These are phyloP conservation scores for Andrena camellia DNA, from an alignment of 2,888 invertebrate species.

Conservation along the genomic window DNA sequence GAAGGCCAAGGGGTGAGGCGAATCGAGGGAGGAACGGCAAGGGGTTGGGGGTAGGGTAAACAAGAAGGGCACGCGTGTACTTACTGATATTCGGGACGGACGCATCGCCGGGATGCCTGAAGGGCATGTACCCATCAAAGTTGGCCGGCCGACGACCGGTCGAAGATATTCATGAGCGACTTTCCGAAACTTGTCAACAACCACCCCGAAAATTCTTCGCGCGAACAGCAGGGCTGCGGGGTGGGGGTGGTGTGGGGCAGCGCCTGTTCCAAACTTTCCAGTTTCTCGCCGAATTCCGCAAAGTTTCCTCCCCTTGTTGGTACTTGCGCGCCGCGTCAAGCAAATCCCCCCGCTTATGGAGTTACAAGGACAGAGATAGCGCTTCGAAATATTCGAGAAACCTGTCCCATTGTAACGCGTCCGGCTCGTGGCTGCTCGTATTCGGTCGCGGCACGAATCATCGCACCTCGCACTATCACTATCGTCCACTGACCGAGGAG, in stretches of 20 bases:
- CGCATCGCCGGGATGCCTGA: constrained; percentile 21
- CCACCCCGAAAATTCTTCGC: constrained; percentile 44
- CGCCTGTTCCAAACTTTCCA: constrained; percentile 55
- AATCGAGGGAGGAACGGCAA: constrained; percentile 1
- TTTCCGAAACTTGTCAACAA: constrained; percentile 66
- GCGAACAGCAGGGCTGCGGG: not conserved
- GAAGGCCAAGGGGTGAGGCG: not conserved
- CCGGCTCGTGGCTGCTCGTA: not conserved
- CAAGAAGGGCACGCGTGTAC: not conserved
- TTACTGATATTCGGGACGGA: not conserved
- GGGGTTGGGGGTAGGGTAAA: not conserved
- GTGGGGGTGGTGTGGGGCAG: not conserved
- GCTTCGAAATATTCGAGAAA: constrained; percentile 31
- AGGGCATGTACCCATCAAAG: constrained; percentile 39
- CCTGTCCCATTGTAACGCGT: constrained; percentile 9
- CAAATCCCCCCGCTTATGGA: constrained; percentile 28
- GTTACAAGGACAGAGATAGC: constrained; percentile 19
- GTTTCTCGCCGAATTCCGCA: constrained; percentile 54
- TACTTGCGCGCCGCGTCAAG: constrained; percentile 22
- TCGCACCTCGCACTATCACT: not conserved
- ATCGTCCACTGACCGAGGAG: no score
- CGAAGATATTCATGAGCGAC: constrained; percentile 61
- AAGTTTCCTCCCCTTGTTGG: constrained; percentile 47
- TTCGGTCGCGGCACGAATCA: not conserved
- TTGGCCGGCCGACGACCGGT: constrained; percentile 26